phyloP scores from a whole-genome alignment of 2,113 vertebrate species.

The Poeciliopsis turrubarensis region DNA sequence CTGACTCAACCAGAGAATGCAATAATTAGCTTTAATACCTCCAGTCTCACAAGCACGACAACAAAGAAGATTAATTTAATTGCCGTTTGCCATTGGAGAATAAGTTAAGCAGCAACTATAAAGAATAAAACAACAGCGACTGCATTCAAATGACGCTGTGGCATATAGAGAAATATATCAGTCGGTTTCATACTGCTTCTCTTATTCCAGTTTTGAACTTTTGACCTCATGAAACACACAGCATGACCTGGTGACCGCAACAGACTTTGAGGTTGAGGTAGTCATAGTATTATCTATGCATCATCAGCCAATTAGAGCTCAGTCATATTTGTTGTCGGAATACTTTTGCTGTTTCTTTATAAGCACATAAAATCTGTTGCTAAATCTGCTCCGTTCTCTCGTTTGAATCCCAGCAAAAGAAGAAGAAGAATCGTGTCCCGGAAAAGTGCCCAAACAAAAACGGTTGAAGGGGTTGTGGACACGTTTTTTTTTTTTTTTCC shows the following conservation, averaged over 20 bases:
- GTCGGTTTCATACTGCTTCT: neutral
- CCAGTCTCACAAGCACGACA: neutral
- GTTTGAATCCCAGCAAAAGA: neutral
- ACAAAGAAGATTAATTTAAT: neutral
- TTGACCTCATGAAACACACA: neutral
- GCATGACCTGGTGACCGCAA: neutral
- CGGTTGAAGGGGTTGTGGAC: neutral
- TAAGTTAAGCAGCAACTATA: neutral
- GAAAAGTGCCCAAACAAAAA: neutral
- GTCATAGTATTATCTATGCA: too few species aligned
- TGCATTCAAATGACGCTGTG: neutral
- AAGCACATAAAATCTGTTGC: too few species aligned
- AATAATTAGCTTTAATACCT: slow-evolving; percentile 11
- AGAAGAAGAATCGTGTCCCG: neutral
- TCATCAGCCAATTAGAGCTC: too few species aligned
- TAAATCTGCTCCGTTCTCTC: too few species aligned
- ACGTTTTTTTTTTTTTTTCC: too few species aligned
- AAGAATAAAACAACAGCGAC: neutral
- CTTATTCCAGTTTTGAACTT: neutral
- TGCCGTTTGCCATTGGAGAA: neutral
- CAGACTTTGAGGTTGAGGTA: neutral
- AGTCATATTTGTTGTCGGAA: too few species aligned
- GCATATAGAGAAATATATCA: neutral
- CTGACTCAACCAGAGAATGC: slow-evolving; percentile 9
- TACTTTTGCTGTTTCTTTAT: too few species aligned